Base-by-base conservation (phyloP, 2,113 vertebrate genomes). In the Nyctibius bracteatus region DNA sequence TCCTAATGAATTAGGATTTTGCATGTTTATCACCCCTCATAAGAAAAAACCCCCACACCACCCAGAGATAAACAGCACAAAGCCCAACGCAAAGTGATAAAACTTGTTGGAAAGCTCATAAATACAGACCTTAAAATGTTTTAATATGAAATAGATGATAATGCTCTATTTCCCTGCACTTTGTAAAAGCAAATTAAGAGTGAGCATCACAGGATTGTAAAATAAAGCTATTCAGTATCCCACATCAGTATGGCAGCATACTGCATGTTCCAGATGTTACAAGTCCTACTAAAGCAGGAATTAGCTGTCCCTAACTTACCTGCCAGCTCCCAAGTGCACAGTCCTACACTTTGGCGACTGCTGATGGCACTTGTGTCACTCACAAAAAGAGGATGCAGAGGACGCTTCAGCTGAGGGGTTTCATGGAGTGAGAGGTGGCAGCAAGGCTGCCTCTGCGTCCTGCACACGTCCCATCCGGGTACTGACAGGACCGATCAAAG, bases 401-500 rank as follows among this genome's bases (percentile, higher is more conserved):
- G 35, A 35, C 8, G 27, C 66, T 21, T 27, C 51, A 10, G 46
- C 52, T 2, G 6, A 20, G 65, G 28, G 16, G 1, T 43, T 41
- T 47, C 23, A 41, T 5, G 1, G 24, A 35, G n/a, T 1, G 80
- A 14, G 58, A 14, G 49, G 35, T 52, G n/a, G 12, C 59, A 47
- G 39, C 15, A 6, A 19, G n/a, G 47, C 47, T 86, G 71, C 47
- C 80, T 25, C 46, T 7, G 75, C 27, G 8, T 17, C 68, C 51
- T 28, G 20, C 25, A 30, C 27, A 0, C 1, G 31, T 27, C 63
- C 74, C 20, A 1, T 23, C 33, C 1, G 0, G 27, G 5, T 33
- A 33, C 14, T 5, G 41, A 5, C 2, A 7, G 77, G 47, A 31
- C 30, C 1, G 0, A 0, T 0, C 39, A 17, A 14, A 15, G 1